Evolutionary conservation across 2,797 vertebrate species (phyloP), one percentile per base, ranked within the genome.

Genomic region (Tachyglossus aculeatus): DNA sequence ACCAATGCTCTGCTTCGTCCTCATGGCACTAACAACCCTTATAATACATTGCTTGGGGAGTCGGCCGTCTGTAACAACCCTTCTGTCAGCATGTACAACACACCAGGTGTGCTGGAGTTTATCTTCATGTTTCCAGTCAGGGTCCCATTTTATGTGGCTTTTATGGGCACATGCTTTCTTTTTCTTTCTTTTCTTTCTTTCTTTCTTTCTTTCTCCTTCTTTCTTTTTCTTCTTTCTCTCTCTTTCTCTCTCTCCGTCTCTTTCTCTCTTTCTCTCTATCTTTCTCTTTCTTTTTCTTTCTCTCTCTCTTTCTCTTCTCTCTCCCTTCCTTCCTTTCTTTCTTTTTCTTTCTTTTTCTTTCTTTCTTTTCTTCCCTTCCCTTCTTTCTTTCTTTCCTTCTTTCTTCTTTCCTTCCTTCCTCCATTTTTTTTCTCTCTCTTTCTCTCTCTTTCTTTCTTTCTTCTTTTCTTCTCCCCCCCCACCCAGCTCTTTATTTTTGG

Each of bases 11-110:
- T 99, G 88, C 98, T 99, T 93, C 98, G 98, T 95, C 96, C 98
- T 95, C 97, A 99, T 96, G 96, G 96, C 95, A 98, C 97, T 98
- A 99, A 98, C 96, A 99, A 99, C 96, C 98, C 97, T 92, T 99
- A 99, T 98, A 99, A 99, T 92, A 99, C 98, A 95, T 96, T 99
- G 96, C 96, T 99, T 91, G 98, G 97, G 95, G 98, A 99, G 92
- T 96, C 97, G 88, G 96, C 96, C 84, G 94, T 98, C 95, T 98
- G 96, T 99, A 99, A 99, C 98, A 97, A 98, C 96, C 97, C 98
- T 90, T 95, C 96, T 90, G 94, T 97, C 95, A 98, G 96, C 97
- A 98, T 98, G 96, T 99, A 99, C 98, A 99, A 98, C 96, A 90
- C 96, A 93, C 97, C 98, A 99, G 98, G 98, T 99, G 97, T 97